A percentile compares a stretch with the other conserved stretches of the same genome.
phyloP scores from a whole-genome alignment of 2,888 invertebrate species.

The Acheta domesticus region DNA sequence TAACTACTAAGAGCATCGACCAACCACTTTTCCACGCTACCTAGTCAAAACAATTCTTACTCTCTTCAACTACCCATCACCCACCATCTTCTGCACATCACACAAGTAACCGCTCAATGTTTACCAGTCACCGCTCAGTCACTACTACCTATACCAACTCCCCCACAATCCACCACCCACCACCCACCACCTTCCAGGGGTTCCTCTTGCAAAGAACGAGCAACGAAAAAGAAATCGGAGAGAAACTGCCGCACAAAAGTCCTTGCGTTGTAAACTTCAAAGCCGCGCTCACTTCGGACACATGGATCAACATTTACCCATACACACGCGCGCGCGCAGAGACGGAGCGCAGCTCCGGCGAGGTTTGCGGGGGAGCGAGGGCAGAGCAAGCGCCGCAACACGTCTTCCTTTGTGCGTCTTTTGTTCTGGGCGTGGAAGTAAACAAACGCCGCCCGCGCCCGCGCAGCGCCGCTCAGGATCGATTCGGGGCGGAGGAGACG shows the following conservation, averaged over 20 bases:
- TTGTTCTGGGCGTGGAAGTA: slow-evolving; percentile 4
- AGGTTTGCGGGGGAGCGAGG: not conserved
- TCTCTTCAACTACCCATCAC: too few species aligned
- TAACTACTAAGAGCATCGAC: too few species aligned
- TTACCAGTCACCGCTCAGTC: too few species aligned
- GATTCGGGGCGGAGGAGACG: too few species aligned
- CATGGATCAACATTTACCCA: slow-evolving; percentile 7
- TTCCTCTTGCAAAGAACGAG: not conserved
- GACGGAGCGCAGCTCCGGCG: not conserved
- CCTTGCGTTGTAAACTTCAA: not conserved
- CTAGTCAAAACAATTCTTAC: too few species aligned
- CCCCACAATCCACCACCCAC: too few species aligned
- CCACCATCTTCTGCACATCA: too few species aligned
- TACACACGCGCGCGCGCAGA: not conserved
- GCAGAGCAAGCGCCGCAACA: not conserved
- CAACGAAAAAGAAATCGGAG: not conserved
- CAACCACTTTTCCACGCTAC: too few species aligned
- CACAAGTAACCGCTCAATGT: too few species aligned
- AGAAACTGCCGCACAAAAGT: not conserved
- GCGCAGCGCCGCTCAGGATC: too few species aligned
- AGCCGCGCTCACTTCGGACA: not conserved
- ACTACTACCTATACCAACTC: too few species aligned
- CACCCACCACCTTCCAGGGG: too few species aligned
- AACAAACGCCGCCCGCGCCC: not conserved
- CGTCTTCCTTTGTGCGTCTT: slow-evolving; percentile 5